Evolutionary conservation across 2,888 invertebrate genomes (phyloP).

Genomic region (Mimachlamys varia): DNA sequence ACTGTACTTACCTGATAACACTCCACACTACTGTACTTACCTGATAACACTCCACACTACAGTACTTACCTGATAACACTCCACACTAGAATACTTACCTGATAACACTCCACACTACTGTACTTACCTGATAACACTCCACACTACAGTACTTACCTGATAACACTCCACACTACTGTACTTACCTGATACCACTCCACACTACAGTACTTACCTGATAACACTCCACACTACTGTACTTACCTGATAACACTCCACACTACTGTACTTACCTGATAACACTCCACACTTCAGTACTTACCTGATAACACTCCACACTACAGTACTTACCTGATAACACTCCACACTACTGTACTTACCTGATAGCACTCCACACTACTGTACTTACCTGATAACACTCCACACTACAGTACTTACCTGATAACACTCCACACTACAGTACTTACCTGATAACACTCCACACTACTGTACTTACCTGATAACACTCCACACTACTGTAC

Average conservation of each 20-base stretch:
- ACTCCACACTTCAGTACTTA: constrained; percentile 55
- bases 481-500: too few species aligned
- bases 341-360: constrained; percentile 58
- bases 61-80: constrained; percentile 57
- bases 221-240: constrained; percentile 55
- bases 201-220: constrained; percentile 57
- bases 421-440: constrained; percentile 56
- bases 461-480: too few species aligned
- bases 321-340: constrained; percentile 56
- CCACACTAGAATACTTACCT: constrained; percentile 57
- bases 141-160: constrained; percentile 57
- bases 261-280: constrained; percentile 57
- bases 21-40: constrained; percentile 57
- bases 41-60: constrained; percentile 58
- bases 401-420: constrained; percentile 57
- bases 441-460: constrained; percentile 57
- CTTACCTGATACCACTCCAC: constrained; percentile 58
- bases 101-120: constrained; percentile 57
- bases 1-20: constrained; percentile 57
- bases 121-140: constrained; percentile 57
- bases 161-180: constrained; percentile 57
- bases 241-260: constrained; percentile 59
- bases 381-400: constrained; percentile 57
- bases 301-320: constrained; percentile 58
- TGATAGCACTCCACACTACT: constrained; percentile 58